Base-by-base conservation (phyloP, 2,888 invertebrate species). In the Chalcis sispes region DNA sequence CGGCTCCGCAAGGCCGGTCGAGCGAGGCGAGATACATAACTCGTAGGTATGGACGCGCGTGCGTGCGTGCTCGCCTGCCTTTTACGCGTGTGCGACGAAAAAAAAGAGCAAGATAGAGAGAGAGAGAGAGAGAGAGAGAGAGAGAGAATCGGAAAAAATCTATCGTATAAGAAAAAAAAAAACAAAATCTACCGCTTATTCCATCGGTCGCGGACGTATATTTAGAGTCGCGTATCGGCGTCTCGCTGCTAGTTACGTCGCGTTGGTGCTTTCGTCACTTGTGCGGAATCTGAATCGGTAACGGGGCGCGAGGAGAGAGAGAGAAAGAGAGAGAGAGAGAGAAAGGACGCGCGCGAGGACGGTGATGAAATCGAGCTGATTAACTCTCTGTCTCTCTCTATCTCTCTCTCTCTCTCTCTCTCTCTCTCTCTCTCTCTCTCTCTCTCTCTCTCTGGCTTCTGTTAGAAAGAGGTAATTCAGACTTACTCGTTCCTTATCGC, bases 1-100 rank as follows among this genome's bases (percentile, higher is more conserved):
- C 32, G 32, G 69, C 40, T 65, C 42, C 46, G 59, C 74, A 74
- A 67, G 74, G 74, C 67, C 74, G 74, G 61, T 61, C 74, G 56
- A 48, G 36, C 50, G 4, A 20, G 50, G 4, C 23, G 27, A 23
- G 40, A n/a, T 40, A 5, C 64, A 48, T 25, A n/a, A n/a, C n/a
- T n/a, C n/a, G 18, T 23, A 65, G 4, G 20, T 58, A 58, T 32
- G 56, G 58, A 46, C 7, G 42, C 15, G 8, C 15, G 50, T 5
- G 27, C 52, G 54, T 18, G 36, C 46, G 64, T 32, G 27, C 32
- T 32, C 27, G 18, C 40, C 58, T 40, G 72, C 72, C 72, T 72
- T 72, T 72, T 72, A 72, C 23, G 66, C 36, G 29, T 4, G 18
- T 13, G 27, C 15, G 48, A 36, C 23, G 48, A 36, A 54, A 40